phyloP scores from a whole-genome alignment of 1,140 invertebrate species.

The Nephila pilipes region DNA sequence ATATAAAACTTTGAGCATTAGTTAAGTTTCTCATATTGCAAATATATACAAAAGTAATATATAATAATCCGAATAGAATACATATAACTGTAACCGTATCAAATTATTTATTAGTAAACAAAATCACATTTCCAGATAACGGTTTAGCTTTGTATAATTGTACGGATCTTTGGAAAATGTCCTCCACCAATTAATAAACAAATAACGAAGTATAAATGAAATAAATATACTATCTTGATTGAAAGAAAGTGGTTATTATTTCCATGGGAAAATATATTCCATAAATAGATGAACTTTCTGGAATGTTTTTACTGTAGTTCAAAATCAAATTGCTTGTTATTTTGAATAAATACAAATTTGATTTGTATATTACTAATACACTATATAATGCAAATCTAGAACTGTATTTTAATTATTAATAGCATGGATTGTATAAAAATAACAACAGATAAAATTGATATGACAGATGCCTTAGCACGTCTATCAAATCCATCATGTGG shows the following conservation, averaged over 20 bases:
- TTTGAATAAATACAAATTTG: too few relatives aligned
- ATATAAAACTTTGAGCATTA: neutral
- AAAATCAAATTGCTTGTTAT: too few relatives aligned
- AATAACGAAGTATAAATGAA: too few relatives aligned
- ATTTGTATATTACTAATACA: neutral
- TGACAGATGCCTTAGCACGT: constrained; percentile 86
- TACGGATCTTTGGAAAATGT: too few relatives aligned
- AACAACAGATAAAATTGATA: constrained; percentile 85
- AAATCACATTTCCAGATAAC: neutral
- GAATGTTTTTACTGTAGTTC: too few relatives aligned
- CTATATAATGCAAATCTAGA: neutral
- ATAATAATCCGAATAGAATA: neutral
- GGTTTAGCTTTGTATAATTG: too few relatives aligned
- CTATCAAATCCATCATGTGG: constrained; percentile 90
- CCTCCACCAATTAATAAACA: too few relatives aligned
- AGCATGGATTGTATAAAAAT: constrained; percentile 80
- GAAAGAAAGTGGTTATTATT: too few relatives aligned
- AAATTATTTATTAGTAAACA: constrained; percentile 1
- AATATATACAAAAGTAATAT: neutral
- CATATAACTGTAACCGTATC: neutral
- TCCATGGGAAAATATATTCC: too few relatives aligned
- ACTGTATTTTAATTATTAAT: neutral
- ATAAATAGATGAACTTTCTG: too few relatives aligned
- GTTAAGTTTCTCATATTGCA: neutral
- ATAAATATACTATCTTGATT: too few relatives aligned